Evolutionary conservation across 2,113 vertebrate species (phyloP).

Genomic region (Chitala chitala): DNA sequence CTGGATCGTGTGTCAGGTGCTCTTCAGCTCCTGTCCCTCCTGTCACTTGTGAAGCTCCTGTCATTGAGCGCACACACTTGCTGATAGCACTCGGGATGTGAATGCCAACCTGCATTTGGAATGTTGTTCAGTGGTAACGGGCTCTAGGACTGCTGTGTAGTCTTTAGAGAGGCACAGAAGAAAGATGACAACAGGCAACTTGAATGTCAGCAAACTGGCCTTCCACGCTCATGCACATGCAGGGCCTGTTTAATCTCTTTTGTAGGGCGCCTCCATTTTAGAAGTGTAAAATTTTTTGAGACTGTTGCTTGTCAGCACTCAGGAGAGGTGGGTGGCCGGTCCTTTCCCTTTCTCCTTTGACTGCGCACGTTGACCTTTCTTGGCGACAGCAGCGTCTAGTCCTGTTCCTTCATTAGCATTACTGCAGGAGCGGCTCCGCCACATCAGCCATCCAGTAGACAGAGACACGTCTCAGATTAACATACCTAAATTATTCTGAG

Average conservation of each 20-base stretch:
- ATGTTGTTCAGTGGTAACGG: too few relatives aligned
- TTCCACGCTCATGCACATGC: too few relatives aligned
- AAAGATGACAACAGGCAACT: too few relatives aligned
- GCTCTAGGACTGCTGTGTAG: too few relatives aligned
- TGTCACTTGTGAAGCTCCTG: too few relatives aligned
- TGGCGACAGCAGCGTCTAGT: not conserved
- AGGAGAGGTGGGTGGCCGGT: not conserved
- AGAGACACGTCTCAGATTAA: constrained; percentile 12
- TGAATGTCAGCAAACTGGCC: too few relatives aligned
- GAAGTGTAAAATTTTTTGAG: constrained; percentile 25
- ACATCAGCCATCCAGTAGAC: not conserved
- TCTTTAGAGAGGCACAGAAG: too few relatives aligned
- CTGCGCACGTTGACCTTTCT: not conserved
- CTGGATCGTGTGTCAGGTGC: constrained; percentile 93
- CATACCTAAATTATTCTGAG: not conserved
- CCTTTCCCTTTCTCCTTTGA: not conserved
- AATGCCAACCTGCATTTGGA: too few relatives aligned
- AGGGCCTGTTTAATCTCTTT: too few relatives aligned
- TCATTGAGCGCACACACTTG: too few relatives aligned
- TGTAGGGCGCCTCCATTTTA: constrained; percentile 12
- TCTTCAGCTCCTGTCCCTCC: too few relatives aligned
- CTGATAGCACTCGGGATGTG: too few relatives aligned
- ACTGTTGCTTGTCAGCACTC: constrained; percentile 13
- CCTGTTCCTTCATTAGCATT: constrained; percentile 1
- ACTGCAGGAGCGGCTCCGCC: not conserved